Percentiles rank a stretch among this genome's conserved stretches.
Conservation (phyloP, 2,888 invertebrate genomes). For the Leptopilina myrica region DNA sequence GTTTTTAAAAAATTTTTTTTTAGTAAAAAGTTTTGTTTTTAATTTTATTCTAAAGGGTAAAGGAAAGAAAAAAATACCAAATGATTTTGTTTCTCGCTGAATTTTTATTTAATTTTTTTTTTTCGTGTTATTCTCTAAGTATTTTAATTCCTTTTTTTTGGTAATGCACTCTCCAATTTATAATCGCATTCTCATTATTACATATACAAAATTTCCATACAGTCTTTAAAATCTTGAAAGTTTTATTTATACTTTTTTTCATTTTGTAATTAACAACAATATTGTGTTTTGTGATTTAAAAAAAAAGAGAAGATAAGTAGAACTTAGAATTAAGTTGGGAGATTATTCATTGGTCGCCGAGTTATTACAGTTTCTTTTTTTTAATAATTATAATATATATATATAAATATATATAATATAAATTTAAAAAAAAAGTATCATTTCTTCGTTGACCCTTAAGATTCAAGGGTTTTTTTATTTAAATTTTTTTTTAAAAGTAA, state of each 20-base stretch:
- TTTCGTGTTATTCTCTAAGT: too few relatives aligned
- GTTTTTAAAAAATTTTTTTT: too few relatives aligned
- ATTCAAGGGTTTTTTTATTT: too few relatives aligned
- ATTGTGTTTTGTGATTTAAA: constrained; percentile 45
- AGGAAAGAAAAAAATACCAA: too few relatives aligned
- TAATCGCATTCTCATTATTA: constrained; percentile 66
- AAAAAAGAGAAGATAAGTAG: constrained; percentile 50
- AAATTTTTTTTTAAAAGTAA: too few relatives aligned
- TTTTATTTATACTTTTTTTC: constrained; percentile 53
- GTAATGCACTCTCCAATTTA: constrained; percentile 67
- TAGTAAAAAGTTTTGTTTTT: too few relatives aligned
- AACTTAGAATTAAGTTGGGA: constrained; percentile 21
- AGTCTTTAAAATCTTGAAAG: constrained; percentile 62
- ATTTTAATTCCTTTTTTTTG: too few relatives aligned
- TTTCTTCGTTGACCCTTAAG: neutral
- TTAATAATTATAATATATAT: neutral
- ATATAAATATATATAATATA: constrained; percentile 10
- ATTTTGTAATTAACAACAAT: constrained; percentile 41
- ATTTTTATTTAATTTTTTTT: too few relatives aligned
- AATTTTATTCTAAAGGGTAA: too few relatives aligned
- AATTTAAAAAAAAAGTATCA: constrained; percentile 11
- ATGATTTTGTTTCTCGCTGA: too few relatives aligned
- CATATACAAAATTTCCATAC: constrained; percentile 69
- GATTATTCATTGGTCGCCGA: constrained; percentile 1
- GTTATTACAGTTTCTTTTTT: neutral